These are phyloP conservation scores for Chelon labrosus DNA, from an alignment of 2,797 vertebrate genomes.

Conservation along the genomic window DNA sequence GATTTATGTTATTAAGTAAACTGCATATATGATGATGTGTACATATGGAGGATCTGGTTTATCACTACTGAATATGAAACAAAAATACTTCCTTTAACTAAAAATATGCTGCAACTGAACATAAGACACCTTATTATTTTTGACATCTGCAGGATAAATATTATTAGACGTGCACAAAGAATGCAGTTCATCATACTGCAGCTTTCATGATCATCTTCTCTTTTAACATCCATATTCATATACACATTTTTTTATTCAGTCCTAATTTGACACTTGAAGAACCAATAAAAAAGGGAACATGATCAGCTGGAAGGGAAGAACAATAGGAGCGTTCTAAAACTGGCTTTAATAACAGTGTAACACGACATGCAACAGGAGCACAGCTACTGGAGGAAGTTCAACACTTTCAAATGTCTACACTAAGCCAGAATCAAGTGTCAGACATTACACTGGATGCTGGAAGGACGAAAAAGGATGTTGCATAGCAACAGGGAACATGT, in stretches of 20 bases:
- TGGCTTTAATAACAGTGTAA: neutral
- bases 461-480: slow-evolving; percentile 37
- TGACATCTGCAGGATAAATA: neutral
- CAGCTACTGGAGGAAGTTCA: slow-evolving; percentile 19
- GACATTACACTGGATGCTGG: slow-evolving; percentile 19
- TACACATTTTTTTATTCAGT: neutral
- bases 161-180: neutral
- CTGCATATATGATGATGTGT: neutral
- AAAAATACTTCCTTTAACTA: neutral
- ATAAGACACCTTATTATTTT: neutral
- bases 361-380: neutral
- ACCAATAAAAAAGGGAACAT: slow-evolving; percentile 16
- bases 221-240: neutral
- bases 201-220: neutral
- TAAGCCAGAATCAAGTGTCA: slow-evolving; percentile 22
- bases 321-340: slow-evolving; percentile 10
- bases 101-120: neutral
- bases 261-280: slow-evolving; percentile 30
- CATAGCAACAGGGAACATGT: slow-evolving; percentile 48
- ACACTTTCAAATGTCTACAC: slow-evolving; percentile 18
- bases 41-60: neutral
- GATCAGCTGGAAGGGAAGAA: neutral
- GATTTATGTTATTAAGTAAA: slow-evolving; percentile 2
- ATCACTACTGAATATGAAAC: neutral
- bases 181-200: neutral